Conservation (phyloP, 64 coral and sea anemone species). For the Actinia tenebrosa region DNA sequence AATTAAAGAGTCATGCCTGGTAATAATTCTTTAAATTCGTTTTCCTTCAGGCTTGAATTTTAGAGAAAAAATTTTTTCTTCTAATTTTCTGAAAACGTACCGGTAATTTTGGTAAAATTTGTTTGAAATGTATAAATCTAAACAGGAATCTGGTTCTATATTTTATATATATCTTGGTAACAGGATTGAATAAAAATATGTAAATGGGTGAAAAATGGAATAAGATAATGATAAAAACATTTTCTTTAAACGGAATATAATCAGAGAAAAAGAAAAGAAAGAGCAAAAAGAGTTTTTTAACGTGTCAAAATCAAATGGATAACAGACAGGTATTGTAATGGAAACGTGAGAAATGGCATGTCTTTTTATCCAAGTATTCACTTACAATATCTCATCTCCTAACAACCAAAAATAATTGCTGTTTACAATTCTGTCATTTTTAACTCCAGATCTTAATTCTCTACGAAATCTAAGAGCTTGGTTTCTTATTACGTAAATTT, state of each 20-base stretch:
- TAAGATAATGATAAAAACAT: no score
- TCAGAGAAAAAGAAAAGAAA: not conserved
- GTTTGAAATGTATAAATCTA: no score
- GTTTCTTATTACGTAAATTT: not conserved
- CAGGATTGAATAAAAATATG: no score
- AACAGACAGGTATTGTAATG: not conserved
- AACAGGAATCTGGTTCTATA: no score
- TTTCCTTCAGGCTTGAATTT: no score
- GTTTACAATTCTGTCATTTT: not conserved
- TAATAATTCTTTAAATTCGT: no score
- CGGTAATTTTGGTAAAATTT: no score
- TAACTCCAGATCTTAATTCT: not conserved
- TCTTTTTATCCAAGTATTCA: not conserved
- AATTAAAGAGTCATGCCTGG: no score
- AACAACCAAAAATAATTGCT: not conserved
- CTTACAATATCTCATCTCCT: not conserved
- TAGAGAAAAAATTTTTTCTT: no score
- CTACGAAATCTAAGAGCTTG: not conserved
- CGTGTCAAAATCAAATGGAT: not conserved
- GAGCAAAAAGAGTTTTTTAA: not conserved
- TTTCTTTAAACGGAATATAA: not conserved
- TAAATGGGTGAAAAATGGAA: no score
- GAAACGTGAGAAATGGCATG: not conserved
- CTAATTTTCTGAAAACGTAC: no score
- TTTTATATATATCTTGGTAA: no score